These are phyloP conservation scores for Clamator glandarius DNA, from an alignment of 2,797 vertebrate species.

Conservation along the genomic window DNA sequence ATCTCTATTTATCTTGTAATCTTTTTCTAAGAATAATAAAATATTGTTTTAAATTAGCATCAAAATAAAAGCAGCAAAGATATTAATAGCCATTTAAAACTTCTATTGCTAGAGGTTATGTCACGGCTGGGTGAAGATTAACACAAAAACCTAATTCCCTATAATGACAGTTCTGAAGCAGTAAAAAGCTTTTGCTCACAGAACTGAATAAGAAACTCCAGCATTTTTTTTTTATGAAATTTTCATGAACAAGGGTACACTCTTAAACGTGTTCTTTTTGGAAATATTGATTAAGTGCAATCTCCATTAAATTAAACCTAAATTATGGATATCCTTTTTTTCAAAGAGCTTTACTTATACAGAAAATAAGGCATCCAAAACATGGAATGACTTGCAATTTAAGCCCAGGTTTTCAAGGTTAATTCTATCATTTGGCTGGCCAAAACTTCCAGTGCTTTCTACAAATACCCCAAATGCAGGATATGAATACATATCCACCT, in stretches of 20 bases:
- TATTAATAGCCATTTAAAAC: not conserved
- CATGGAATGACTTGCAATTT: not conserved
- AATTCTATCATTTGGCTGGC: not conserved
- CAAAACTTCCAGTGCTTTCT: not conserved
- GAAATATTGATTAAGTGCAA: not conserved
- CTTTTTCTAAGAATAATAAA: not conserved
- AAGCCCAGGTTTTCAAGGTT: not conserved
- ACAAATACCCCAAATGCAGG: not conserved
- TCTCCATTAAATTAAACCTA: not conserved
- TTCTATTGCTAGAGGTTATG: not conserved
- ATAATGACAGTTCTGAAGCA: not conserved
- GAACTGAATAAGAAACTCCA: not conserved
- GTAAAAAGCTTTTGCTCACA: not conserved
- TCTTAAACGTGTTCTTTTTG: not conserved
- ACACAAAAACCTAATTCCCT: constrained; percentile 25
- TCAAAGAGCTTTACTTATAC: not conserved
- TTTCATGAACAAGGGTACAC: not conserved
- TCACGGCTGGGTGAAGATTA: not conserved
- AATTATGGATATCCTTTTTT: not conserved
- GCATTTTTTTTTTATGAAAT: not conserved
- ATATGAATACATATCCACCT: not conserved
- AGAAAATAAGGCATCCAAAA: not conserved
- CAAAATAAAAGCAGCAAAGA: not conserved
- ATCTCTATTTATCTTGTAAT: not conserved
- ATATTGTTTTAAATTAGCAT: not conserved